Evolutionary conservation across 2,888 invertebrate species (phyloP), one percentile per base, ranked within the genome.

Genomic region (Hesperia comma): DNA sequence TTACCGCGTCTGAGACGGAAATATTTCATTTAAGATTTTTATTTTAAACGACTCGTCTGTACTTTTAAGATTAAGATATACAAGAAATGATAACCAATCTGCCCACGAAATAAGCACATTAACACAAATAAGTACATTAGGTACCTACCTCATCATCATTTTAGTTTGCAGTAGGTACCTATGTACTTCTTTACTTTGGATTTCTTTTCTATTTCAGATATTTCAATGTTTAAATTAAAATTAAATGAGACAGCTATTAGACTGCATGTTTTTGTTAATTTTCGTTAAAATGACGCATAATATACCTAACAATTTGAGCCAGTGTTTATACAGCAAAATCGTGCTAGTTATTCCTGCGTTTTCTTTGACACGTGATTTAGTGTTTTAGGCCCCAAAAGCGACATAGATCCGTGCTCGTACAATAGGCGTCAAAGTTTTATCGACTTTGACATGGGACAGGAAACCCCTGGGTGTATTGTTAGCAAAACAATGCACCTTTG

Each of bases 371-470:
- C 46, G 46, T 66, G 60, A 60, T 66, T 66, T 66, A 66, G 66
- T 46, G 46, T 61, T 67, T 61, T 66, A 66, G 55, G 55, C 0
- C 17, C 41, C 15, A 55, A 64, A 55, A 40, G 46, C 46, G 49
- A 19, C 33, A 21, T 17, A 49, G 49, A 40, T n/a, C 37, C 67
- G 61, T 67, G 67, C 54, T 49, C 6, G n/a, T 21, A 67, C 61
- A 67, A 67, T 67, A 43, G 67, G 61, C 49, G 55, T 67, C 67
- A 61, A 49, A 67, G 61, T 67, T 67, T 66, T 55, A 33, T 67
- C 55, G 49, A 56, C 61, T 67, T 55, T 61, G 61, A 61, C 49
- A 55, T 67, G 55, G 60, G 60, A 60, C 33, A 66, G 58, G 55
- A 61, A 55, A 61, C 55, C 66, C 64, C 54, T 46, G 53, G 60